phyloP scores from a whole-genome alignment of 2,797 vertebrate species.

The Labeo calbasu region DNA sequence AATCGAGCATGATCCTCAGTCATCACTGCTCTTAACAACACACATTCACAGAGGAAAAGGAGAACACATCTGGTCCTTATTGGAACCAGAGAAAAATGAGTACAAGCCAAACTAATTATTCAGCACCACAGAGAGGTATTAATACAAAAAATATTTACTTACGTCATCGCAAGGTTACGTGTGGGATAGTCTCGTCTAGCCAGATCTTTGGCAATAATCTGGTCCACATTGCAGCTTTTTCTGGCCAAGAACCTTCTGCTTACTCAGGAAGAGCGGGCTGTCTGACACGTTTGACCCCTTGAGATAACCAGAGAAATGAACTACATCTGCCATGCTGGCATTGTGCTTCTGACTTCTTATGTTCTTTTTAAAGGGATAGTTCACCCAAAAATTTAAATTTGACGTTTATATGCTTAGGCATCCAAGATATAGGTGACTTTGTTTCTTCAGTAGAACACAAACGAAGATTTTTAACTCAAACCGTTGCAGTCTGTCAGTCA shows the following conservation, averaged over 20 bases:
- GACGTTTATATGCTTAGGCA: too few species aligned
- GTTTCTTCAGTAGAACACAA: too few species aligned
- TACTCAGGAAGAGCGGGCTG: background rate
- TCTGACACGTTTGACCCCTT: background rate
- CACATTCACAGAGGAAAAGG: slow-evolving; percentile 29
- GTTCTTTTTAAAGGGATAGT: background rate
- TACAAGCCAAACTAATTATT: slow-evolving; percentile 46
- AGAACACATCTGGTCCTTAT: slow-evolving; percentile 58
- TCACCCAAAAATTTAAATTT: too few species aligned
- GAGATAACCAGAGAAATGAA: background rate
- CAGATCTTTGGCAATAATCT: slow-evolving; percentile 10
- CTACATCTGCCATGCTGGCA: background rate
- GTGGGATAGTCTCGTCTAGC: slow-evolving; percentile 23
- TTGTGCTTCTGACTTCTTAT: background rate
- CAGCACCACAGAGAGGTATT: slow-evolving; percentile 43
- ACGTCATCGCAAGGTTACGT: slow-evolving; percentile 20
- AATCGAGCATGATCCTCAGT: slow-evolving; percentile 48
- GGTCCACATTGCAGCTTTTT: slow-evolving; percentile 6
- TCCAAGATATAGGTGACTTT: too few species aligned
- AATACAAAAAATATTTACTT: slow-evolving; percentile 22
- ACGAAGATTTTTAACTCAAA: too few species aligned
- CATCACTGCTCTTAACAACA: slow-evolving; percentile 42
- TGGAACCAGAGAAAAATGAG: slow-evolving; percentile 51
- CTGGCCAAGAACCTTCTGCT: slow-evolving; percentile 17
- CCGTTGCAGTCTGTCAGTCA: too few species aligned